Evolutionary conservation across 1,140 invertebrate genomes (phyloP), one percentile per base, ranked within the genome.

Genomic region (Phymastichus coffea): DNA sequence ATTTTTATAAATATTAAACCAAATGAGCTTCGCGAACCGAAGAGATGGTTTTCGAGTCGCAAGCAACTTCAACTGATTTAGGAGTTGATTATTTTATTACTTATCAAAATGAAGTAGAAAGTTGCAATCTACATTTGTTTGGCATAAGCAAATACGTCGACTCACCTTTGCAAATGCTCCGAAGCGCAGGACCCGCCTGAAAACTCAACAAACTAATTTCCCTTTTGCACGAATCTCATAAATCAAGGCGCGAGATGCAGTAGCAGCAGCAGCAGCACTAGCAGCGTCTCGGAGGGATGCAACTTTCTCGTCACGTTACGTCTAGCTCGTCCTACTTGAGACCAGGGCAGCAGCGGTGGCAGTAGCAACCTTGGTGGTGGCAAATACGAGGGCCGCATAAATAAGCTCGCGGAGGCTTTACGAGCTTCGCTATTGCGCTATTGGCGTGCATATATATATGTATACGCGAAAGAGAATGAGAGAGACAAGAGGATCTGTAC

Each of bases 301-400:
- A 37, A 20, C 19, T 51, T 23, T 22, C 41, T 66, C 65, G 67
- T 74, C 69, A 74, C 70, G 73, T 77, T 76, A 73, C 75, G 71
- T 75, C 69, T n/a, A 14, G 25, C 33, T 67, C 66, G 71, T 75
- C 64, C 70, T 76, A 72, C 68, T 76, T 67, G 66, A 75, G n/a
- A n/a, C n/a, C n/a, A n/a, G 67, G 68, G 64, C 38, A 57, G 23
- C 53, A 17, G 30, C 41, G 26, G 17, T 14, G 2, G 30, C 47
- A 17, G 12, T 20, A n/a, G n/a, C n/a, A n/a, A n/a, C n/a, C n/a
- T n/a, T n/a, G n/a, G n/a, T n/a, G n/a, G n/a, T n/a, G n/a, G n/a
- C n/a, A n/a, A n/a, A n/a, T n/a, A 79, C 77, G 76, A 77, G 76
- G 68, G 66, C 64, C 65, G 77, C 77, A 79, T 79, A 79, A 79